A percentile compares a stretch with the other conserved stretches of the same genome.
Conservation (phyloP, 2,888 invertebrate species). For the Dione juno region DNA sequence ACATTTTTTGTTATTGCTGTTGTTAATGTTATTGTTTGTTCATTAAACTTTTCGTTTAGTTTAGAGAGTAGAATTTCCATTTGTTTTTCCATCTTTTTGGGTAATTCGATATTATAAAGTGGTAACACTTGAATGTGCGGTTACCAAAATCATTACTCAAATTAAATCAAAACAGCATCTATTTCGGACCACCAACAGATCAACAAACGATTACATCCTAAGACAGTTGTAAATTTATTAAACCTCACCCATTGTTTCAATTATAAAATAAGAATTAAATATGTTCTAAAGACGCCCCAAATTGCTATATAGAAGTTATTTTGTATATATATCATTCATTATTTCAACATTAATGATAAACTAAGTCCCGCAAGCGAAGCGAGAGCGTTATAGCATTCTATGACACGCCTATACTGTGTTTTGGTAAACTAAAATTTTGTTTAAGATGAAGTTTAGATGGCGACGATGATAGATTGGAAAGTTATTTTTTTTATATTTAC, state of each 20-base stretch:
- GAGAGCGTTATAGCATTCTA: constrained; percentile 52
- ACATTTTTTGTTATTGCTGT: too few species aligned
- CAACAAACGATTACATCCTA: constrained; percentile 64
- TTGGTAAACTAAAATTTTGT: constrained; percentile 61
- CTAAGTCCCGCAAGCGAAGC: constrained; percentile 60
- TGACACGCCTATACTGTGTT: constrained; percentile 73
- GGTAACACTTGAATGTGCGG: too few species aligned
- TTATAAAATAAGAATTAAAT: constrained; percentile 76
- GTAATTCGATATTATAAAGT: too few species aligned
- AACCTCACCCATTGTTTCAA: constrained; percentile 76
- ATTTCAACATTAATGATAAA: constrained; percentile 50
- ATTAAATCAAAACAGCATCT: constrained; percentile 57
- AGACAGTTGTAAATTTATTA: constrained; percentile 71
- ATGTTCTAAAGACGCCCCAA: constrained; percentile 75
- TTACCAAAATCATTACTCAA: constrained; percentile 43
- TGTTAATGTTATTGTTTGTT: too few species aligned
- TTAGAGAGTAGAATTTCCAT: too few species aligned
- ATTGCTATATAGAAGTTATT: constrained; percentile 52
- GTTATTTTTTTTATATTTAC: constrained; percentile 21
- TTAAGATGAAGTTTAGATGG: constrained; percentile 60
- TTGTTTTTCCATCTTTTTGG: too few species aligned
- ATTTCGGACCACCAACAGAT: constrained; percentile 71
- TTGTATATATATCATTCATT: constrained; percentile 69
- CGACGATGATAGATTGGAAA: constrained; percentile 45
- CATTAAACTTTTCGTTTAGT: too few species aligned